Base-by-base conservation (phyloP, 2,888 invertebrate species). In the Ophioninae sp. region DNA sequence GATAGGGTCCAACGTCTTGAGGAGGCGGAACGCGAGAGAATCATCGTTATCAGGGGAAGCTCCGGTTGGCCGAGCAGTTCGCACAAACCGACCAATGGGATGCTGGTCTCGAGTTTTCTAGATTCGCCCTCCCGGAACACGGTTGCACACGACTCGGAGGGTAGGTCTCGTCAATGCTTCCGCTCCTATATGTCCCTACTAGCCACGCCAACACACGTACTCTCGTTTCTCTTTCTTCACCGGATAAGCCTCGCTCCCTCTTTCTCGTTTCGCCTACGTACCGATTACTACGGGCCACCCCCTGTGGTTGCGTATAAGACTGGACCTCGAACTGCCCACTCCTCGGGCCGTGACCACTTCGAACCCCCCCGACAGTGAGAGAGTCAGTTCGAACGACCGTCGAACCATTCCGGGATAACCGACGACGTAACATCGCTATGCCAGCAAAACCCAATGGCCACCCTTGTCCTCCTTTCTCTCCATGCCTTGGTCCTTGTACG, bases 21-120 rank as follows among this genome's bases (percentile, higher is more conserved):
- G 91, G 91, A 91, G 92, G 92, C 92, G 92, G 91, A 90, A 90
- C 91, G 88, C 84, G 88, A 88, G 89, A 89, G 89, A 87, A 89
- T 89, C 91, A 86, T 88, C 90, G 91, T 93, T 93, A 93, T 93
- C 92, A 93, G 83, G 88, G 85, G 85, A 88, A 79, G 73, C 87
- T 85, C 81, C 89, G 91, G 91, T 93, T 93, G 92, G 92, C 87
- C 90, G 89, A 89, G 87, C 87, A 87, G 74, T 68, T 64, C 74
- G 23, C 58, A 71, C 71, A 64, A 61, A 63, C 86, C 87, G 88
- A 83, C 92, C 92, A 93, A 93, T 93, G 86, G 89, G 87, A 87
- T 85, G 84, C 89, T 92, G 92, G 92, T 92, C 90, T 91, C 91
- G 88, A 88, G 84, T 91, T 90, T 92, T 91, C 92, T 90, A 89